Percentiles rank a stretch among this genome's conserved stretches.
Evolutionary conservation across 2,113 vertebrate species (phyloP).

Genomic region (mouse (Mus musculus)): GRCm39 chrX:86091501-86092000

Average conservation of each 20-base stretch:
- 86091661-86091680: conserved; percentile 25
- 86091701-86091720: conserved; percentile 3
- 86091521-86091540: not conserved
- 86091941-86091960: not conserved
- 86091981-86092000: not conserved
- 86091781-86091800: conserved; percentile 24
- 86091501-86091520: not conserved
- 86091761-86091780: not conserved
- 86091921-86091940: not conserved
- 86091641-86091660: conserved; percentile 21
- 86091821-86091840: not conserved
- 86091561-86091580: conserved; percentile 26
- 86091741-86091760: not conserved
- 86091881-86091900: not conserved
- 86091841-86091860: not conserved
- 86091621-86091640: conserved; percentile 43
- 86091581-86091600: not conserved
- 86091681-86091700: conserved; percentile 20
- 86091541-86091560: conserved; percentile 32
- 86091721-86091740: conserved; percentile 41
- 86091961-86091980: not conserved
- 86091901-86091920: not conserved
- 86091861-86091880: not conserved
- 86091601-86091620: not conserved
- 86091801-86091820: conserved; percentile 32